Conservation (phyloP, 1,140 invertebrate genomes). For the Solenopsis fugax region DNA sequence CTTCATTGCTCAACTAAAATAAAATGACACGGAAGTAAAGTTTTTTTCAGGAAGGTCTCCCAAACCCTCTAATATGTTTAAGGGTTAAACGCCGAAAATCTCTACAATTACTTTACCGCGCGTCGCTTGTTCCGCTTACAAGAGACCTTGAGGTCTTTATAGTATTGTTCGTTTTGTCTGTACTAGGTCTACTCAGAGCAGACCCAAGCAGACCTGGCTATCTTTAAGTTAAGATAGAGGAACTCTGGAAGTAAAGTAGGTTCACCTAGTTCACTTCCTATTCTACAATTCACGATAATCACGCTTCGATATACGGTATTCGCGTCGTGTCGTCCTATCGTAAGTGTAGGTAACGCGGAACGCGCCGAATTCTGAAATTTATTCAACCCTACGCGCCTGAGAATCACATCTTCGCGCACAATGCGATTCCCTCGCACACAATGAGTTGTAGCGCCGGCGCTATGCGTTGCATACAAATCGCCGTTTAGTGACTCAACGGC, state of each 20-base stretch:
- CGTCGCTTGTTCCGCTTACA: not conserved
- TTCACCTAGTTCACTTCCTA: too few species aligned
- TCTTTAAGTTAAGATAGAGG: too few species aligned
- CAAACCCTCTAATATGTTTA: too few species aligned
- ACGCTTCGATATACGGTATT: not conserved
- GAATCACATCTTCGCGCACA: constrained; percentile 63
- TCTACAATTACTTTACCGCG: constrained; percentile 30
- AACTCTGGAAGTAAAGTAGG: too few species aligned
- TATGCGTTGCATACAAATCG: constrained; percentile 63
- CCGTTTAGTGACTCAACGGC: constrained; percentile 61
- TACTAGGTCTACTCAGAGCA: too few species aligned
- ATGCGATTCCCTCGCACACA: constrained; percentile 69
- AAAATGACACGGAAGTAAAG: too few species aligned
- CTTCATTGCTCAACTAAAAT: too few species aligned
- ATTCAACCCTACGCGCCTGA: not conserved
- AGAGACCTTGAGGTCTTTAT: not conserved
- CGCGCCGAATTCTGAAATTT: constrained; percentile 31
- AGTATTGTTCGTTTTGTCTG: too few species aligned
- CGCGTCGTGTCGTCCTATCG: not conserved
- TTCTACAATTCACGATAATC: not conserved
- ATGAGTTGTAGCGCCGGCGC: constrained; percentile 73
- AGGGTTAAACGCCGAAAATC: constrained; percentile 25
- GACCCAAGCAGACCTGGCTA: too few species aligned
- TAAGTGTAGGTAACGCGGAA: not conserved
- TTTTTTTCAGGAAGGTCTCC: too few species aligned